phyloP scores from a whole-genome alignment of 2,797 vertebrate genomes.

The Phalanger gymnotis region DNA sequence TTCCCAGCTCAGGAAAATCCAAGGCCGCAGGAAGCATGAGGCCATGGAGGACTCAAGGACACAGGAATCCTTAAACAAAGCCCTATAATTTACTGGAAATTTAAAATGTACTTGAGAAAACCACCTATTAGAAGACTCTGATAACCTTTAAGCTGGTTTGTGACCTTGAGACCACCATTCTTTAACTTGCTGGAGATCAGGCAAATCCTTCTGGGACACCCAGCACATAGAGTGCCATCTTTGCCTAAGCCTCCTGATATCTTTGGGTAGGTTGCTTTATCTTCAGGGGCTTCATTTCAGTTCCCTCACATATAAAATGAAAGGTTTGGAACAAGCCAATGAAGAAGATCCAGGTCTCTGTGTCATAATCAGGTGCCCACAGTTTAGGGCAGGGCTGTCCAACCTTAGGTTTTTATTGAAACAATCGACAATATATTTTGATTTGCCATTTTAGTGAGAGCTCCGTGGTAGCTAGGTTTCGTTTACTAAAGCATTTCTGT shows the following conservation, averaged over 20 bases:
- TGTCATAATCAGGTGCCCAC: neutral
- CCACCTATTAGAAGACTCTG: neutral
- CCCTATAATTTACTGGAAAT: constrained; percentile 14
- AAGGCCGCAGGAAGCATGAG: constrained; percentile 59
- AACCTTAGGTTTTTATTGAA: too few relatives aligned
- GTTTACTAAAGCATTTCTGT: too few relatives aligned
- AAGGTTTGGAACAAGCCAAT: neutral
- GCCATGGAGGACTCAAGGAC: constrained; percentile 24
- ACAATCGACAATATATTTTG: too few relatives aligned
- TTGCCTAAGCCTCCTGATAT: neutral
- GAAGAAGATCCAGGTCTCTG: neutral
- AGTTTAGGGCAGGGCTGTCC: too few relatives aligned
- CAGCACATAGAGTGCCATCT: neutral
- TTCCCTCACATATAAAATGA: neutral
- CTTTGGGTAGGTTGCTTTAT: neutral
- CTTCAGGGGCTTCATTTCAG: neutral
- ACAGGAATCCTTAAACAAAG: constrained; percentile 48
- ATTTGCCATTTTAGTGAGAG: too few relatives aligned
- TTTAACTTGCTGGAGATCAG: neutral
- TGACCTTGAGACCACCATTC: neutral
- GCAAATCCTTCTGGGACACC: neutral
- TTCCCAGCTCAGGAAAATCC: constrained; percentile 65
- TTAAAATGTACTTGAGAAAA: neutral
- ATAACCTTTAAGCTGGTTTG: neutral
- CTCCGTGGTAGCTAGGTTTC: too few relatives aligned